phyloP scores from a whole-genome alignment of 92 coral and sea anemone species.

The Pocillopora grandis region DNA sequence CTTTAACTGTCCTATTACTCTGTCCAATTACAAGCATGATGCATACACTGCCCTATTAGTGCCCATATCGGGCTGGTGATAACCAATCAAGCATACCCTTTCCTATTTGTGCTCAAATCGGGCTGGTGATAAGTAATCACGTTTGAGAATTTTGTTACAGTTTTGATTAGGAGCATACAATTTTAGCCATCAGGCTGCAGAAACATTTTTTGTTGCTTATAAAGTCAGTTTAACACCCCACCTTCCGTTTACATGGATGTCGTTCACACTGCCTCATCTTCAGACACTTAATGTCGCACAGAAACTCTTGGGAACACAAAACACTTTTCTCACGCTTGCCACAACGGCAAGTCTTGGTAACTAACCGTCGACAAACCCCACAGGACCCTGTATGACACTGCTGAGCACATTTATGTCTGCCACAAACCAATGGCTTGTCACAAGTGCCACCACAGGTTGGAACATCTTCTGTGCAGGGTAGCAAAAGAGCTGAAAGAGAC shows the following conservation, averaged over 20 bases:
- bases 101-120: too few species aligned
- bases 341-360: conserved; percentile 85
- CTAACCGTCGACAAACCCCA: conserved; percentile 90
- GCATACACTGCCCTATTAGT: too few species aligned
- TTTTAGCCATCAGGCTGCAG: too few species aligned
- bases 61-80: too few species aligned
- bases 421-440: conserved; percentile 77
- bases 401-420: conserved; percentile 87
- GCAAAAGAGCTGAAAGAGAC: conserved; percentile 56
- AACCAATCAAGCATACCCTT: too few species aligned
- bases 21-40: too few species aligned
- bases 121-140: too few species aligned
- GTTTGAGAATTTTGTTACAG: too few species aligned
- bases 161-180: too few species aligned
- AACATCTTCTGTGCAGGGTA: conserved; percentile 94
- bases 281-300: conserved; percentile 84
- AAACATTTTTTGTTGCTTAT: too few species aligned
- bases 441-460: conserved; percentile 96
- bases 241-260: conserved; percentile 94
- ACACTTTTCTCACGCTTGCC: conserved; percentile 88
- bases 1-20: too few species aligned
- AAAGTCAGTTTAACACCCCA: conserved; percentile 4
- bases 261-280: conserved; percentile 86
- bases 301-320: conserved; percentile 81
- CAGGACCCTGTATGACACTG: conserved; percentile 90